Base-by-base conservation (phyloP, 2,888 invertebrate genomes). In the Drymonia ruficornis region DNA sequence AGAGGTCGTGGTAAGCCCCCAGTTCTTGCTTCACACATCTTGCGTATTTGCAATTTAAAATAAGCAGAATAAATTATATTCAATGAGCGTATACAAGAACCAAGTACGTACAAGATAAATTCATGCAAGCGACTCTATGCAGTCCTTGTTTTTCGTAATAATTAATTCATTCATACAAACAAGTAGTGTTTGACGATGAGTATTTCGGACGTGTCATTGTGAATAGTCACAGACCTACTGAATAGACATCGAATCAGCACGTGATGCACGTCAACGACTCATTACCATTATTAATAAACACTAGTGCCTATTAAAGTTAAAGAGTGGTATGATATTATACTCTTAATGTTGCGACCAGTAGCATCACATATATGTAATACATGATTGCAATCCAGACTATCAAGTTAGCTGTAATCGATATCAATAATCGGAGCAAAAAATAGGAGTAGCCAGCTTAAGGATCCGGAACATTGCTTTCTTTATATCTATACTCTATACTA, bases 31-130 rank as follows among this genome's bases (percentile, higher is more conserved):
- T 66, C 69, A 69, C 60, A 49, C 56, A 59, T 62, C 65, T 67
- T 54, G 51, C 67, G 64, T 55, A 78, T 80, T 81, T 77, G 72
- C 72, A 76, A 75, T 80, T 68, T 70, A 70, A 74, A 76, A 65
- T 67, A 56, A 53, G 62, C 56, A 46, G 60, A 58, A 74, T 65
- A 65, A 68, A 72, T 71, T 71, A 67, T 61, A 56, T 64, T 64
- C 61, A 60, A 63, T 63, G 50, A 60, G 54, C 52, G 45, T 63
- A 53, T n/a, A n/a, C n/a, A n/a, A n/a, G n/a, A n/a, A 53, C 62
- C 61, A 52, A 58, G 61, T 59, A 59, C 43, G 42, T 42, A 48
- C 61, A 63, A 11, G 16, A 67, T 66, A 59, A 58, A 70, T 61
- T 61, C 58, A 60, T 61, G 49, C 49, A 15, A 51, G 55, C 50